Evolutionary conservation across 1,140 invertebrate species (phyloP).

Genomic region (Drosophila mojavensis): DNA sequence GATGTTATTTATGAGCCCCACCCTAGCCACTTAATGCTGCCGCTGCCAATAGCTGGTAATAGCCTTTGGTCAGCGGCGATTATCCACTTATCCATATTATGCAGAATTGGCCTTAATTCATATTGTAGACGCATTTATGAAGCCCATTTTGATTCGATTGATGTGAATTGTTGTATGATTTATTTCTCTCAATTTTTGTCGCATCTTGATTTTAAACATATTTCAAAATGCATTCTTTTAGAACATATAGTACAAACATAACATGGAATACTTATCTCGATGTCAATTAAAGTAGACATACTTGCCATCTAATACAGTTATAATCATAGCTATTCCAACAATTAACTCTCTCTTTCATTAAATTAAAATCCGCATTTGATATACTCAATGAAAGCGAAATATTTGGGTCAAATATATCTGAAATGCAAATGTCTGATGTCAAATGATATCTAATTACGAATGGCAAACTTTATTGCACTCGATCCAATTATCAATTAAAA

Average conservation of each 20-base stretch:
- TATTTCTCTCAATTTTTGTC: neutral
- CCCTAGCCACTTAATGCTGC: neutral
- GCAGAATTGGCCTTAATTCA: slow-evolving; percentile 68
- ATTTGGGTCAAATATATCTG: too few relatives aligned
- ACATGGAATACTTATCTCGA: too few relatives aligned
- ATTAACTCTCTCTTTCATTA: neutral
- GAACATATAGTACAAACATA: too few relatives aligned
- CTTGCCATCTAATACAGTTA: neutral
- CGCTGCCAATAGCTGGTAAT: slow-evolving; percentile 14
- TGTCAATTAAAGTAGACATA: neutral
- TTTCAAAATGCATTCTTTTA: too few relatives aligned
- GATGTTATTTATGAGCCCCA: slow-evolving; percentile 19
- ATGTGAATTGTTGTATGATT: neutral
- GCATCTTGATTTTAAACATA: neutral
- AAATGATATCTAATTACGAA: too few relatives aligned
- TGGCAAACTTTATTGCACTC: too few relatives aligned
- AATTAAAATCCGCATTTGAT: neutral
- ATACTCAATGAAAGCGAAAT: too few relatives aligned
- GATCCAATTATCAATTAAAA: slow-evolving; percentile 1
- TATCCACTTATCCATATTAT: slow-evolving; percentile 29
- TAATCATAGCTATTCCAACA: neutral
- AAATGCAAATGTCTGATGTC: too few relatives aligned
- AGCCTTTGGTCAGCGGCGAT: slow-evolving; percentile 29
- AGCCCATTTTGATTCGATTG: slow-evolving; percentile 8
- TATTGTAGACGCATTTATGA: slow-evolving; percentile 27